A percentile compares a stretch with the other conserved stretches of the same genome.
These are phyloP conservation scores for Bathynomus jamesi DNA, from an alignment of 1,140 invertebrate species.

Conservation along the genomic window DNA sequence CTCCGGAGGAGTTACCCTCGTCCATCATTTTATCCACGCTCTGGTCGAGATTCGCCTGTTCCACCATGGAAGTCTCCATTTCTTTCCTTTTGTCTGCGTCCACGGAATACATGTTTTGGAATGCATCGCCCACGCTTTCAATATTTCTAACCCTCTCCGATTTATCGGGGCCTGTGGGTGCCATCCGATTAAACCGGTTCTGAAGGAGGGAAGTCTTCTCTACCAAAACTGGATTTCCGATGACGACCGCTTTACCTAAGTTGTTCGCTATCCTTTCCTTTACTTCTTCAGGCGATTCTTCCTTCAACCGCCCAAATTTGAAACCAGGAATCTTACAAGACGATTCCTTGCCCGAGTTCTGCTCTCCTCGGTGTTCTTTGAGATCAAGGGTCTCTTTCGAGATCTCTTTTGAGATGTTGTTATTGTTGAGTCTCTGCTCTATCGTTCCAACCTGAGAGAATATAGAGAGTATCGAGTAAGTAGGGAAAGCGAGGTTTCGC, in stretches of 20 bases:
- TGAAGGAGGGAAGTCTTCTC: background rate
- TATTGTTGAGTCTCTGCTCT: background rate
- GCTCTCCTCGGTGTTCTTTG: background rate
- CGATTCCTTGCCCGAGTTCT: background rate
- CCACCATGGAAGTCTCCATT: too few species aligned
- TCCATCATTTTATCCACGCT: too few species aligned
- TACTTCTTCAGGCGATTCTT: constrained; percentile 4
- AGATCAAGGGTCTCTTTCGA: background rate
- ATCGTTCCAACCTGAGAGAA: background rate
- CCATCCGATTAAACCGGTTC: background rate
- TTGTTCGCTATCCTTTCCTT: background rate
- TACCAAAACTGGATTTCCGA: constrained; percentile 16
- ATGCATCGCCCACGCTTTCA: background rate
- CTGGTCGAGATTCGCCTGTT: too few species aligned
- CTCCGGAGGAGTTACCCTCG: too few species aligned
- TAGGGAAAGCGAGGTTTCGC: background rate
- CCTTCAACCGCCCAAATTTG: constrained; percentile 21
- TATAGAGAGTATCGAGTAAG: background rate
- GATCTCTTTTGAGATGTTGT: background rate
- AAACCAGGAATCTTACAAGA: background rate
- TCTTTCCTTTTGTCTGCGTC: background rate
- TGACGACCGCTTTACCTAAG: constrained; percentile 10
- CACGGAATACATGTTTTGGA: background rate
- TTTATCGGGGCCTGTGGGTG: background rate
- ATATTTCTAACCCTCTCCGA: background rate